Base-by-base conservation (phyloP, 37 sponge, comb jelly and placozoan genomes). In the Aplysina aerophoba region DNA sequence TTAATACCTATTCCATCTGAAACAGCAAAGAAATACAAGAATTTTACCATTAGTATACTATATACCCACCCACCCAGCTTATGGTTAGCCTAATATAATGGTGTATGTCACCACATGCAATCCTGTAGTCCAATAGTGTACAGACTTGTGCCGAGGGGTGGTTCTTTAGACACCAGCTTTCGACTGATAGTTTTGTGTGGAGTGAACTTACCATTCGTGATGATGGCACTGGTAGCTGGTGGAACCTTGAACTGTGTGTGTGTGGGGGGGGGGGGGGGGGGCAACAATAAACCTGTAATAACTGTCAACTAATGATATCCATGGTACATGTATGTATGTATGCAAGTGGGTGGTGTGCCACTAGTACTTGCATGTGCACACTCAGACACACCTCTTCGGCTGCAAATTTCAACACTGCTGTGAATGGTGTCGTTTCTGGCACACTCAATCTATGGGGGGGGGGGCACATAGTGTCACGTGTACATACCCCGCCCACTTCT, bases 151-250 rank as follows among this genome's bases (percentile, higher is more conserved):
- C n/a, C n/a, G n/a, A n/a, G n/a, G n/a, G n/a, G n/a, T n/a, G n/a
- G n/a, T n/a, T n/a, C n/a, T n/a, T n/a, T n/a, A n/a, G n/a, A n/a
- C n/a, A n/a, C n/a, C n/a, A n/a, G n/a, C n/a, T n/a, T n/a, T n/a
- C n/a, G n/a, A n/a, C n/a, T n/a, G n/a, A 4, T n/a, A 37, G 4
- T 44, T 5, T 0, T n/a, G 13, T 81, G 55, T 31, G 40, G 19
- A 8, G 28, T 25, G 0, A 16, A 38, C 91, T 88, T 30, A 95
- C 95, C 98, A 73, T 98, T 98, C 1, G 99, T 99, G 57, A 99
- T 99, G 63, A 99, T 99, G n/a, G 99, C 99, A 84, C 99, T 99
- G 17, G 99, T 99, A 0, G 93, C 97, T 55, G 99, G 93, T 16
- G 97, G 96, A 15, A 99, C 99, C 79, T 95, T 91, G 78, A 95